Evolutionary conservation across 2,797 vertebrate genomes (phyloP).

Genomic region (Benthosema pterotum): DNA sequence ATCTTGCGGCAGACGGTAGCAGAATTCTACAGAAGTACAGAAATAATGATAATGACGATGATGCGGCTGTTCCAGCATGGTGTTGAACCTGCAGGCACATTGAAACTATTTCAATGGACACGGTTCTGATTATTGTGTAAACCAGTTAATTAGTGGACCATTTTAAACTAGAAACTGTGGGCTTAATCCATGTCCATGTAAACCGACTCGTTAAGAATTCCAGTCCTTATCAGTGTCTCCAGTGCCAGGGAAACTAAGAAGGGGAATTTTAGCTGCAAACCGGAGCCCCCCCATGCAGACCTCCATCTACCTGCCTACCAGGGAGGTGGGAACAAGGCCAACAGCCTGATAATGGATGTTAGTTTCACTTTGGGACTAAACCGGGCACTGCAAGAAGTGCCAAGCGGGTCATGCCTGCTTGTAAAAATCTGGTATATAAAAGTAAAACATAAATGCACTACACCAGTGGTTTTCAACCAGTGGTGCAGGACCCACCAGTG

Average conservation of each 20-base stretch:
- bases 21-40: conserved; percentile 79
- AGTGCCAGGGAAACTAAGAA: conserved; percentile 25
- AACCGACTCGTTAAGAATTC: conserved; percentile 36
- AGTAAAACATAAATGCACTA: too few species aligned
- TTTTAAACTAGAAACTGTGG: conserved; percentile 4
- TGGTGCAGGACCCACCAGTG: too few species aligned
- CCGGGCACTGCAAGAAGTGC: conserved; percentile 39
- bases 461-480: too few species aligned
- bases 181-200: conserved; percentile 35
- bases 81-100: conserved; percentile 11
- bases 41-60: too few species aligned
- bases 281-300: conserved; percentile 46
- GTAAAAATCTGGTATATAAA: too few species aligned
- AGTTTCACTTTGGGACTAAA: conserved; percentile 29
- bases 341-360: conserved; percentile 40
- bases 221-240: conserved; percentile 18
- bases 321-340: conserved; percentile 50
- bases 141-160: conserved; percentile 2
- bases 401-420: conserved; percentile 39
- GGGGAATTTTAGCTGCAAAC: conserved; percentile 37
- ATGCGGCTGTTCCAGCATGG: background rate
- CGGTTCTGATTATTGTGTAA: conserved; percentile 19
- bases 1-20: conserved; percentile 89
- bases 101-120: background rate
- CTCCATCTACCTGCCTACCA: conserved; percentile 54